Evolutionary conservation across 2,797 vertebrate genomes (phyloP), one percentile per base, ranked within the genome.

Genomic region (Myripristis jacobus): DNA sequence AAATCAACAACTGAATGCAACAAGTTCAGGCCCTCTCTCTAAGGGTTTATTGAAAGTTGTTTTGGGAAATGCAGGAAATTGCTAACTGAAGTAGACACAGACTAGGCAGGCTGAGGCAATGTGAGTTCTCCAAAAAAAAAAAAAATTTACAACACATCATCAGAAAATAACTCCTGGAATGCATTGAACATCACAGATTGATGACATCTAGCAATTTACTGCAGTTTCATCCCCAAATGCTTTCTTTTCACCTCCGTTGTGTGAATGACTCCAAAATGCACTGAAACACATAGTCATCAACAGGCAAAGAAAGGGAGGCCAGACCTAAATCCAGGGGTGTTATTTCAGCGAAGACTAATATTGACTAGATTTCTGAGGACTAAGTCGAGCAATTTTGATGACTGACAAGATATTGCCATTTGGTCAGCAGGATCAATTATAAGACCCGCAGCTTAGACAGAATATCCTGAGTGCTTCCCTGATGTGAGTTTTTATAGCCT

Each of bases 261-360:
- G 62, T 69, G 64, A 71, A 73, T 88, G 85, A 77, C 84, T 87
- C 27, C 67, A 84, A 48, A 85, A 86, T 74, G 88, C 86, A 87
- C 85, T 85, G 83, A 82, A 75, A 55, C 67, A 31, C 68, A 84
- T 36, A 36, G 83, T 88, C 70, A 85, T 88, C 84, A 83, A 77
- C 73, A 69, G 55, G 78, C 60, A 68, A 71, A 68, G 29, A 71
- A 70, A 65, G 60, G 52, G 70, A 83, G 80, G 78, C 81, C 88
- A 73, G 71, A 80, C 81, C n/a, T 55, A 56, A 29, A 73, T 81
- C 80, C 73, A 69, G 75, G 61, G 73, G 71, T 55, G 36, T 60
- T 71, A 76, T 22, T 9, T 75, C 83, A 81, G 75, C 22, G 53
- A 77, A 85, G 82, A 83, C 71, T 63, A 34, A 24, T 77, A 64